Base-by-base conservation (phyloP, 2,113 vertebrate species). In the Eretmodus cyanostictus region DNA sequence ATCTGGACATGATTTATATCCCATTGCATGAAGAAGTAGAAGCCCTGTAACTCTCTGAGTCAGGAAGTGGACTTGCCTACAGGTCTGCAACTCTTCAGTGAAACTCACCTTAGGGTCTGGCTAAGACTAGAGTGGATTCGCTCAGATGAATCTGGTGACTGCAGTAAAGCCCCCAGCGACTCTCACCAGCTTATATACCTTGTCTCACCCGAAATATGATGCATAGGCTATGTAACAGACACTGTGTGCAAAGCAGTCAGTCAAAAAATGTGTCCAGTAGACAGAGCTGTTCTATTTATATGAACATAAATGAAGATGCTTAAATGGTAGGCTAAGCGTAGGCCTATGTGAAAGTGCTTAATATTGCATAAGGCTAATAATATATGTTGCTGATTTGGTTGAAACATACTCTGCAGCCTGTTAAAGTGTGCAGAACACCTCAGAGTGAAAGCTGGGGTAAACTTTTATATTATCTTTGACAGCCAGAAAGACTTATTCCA, bases 221-320 rank as follows among this genome's bases (percentile, higher is more conserved):
- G 96, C 95, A 95, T 92, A 93, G 86, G 89, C 93, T 66, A 91
- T 95, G 96, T 95, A 97, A 97, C 89, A 42, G 95, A 97, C 91
- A 97, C 97, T 95, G 89, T 90, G 90, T 89, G 94, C 94, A 85
- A 94, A 94, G 94, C 89, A 90, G 92, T 88, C 88, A 86, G 93
- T 91, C 89, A 85, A 95, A 95, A 97, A 97, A 96, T 95, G 87
- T 96, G 95, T 96, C 96, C 94, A 96, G 95, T 95, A 96, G 96
- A 96, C 96, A 97, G 95, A 90, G 95, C 94, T 45, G 94, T 92
- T 96, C 96, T 97, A 97, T 97, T 96, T 96, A 95, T 97, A 96
- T 87, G 87, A 93, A 90, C 96, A 97, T 96, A 97, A 97, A 97
- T 95, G 96, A 97, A 96, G 96, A 96, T 95, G 96, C 96, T 95